Percentiles rank a stretch among this genome's conserved stretches.
Evolutionary conservation across 2,113 vertebrate species (phyloP).

Genomic region (Atherinomorus stipes): DNA sequence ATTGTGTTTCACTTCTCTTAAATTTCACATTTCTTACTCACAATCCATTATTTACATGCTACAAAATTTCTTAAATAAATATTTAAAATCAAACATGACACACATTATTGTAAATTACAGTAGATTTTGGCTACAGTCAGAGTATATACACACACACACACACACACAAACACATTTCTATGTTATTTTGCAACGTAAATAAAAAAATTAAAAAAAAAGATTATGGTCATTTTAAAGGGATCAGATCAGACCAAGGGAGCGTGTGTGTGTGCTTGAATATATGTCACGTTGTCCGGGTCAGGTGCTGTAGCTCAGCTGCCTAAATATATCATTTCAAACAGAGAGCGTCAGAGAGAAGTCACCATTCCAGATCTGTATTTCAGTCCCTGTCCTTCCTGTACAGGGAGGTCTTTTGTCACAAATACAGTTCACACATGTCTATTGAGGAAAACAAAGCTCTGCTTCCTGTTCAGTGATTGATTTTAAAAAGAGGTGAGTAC

Average conservation of each 20-base stretch:
- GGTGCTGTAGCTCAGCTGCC: slow-evolving; percentile 59
- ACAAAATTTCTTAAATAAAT: too few species aligned
- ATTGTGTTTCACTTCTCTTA: too few species aligned
- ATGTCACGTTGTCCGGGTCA: slow-evolving; percentile 59
- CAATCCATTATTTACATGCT: too few species aligned
- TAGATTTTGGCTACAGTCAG: too few species aligned
- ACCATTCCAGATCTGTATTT: slow-evolving; percentile 55
- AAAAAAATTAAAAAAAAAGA: neutral
- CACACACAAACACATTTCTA: too few species aligned
- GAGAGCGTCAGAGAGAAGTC: slow-evolving; percentile 45
- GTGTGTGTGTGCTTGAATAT: slow-evolving; percentile 12
- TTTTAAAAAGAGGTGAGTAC: slow-evolving; percentile 41
- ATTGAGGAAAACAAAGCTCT: slow-evolving; percentile 6
- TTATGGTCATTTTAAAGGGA: neutral
- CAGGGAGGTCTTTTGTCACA: slow-evolving; percentile 7
- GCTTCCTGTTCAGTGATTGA: slow-evolving; percentile 12
- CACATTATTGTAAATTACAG: too few species aligned
- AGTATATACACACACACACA: too few species aligned
- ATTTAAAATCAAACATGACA: too few species aligned
- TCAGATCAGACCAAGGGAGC: slow-evolving; percentile 13
- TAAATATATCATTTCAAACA: slow-evolving; percentile 80
- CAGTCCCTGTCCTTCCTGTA: slow-evolving; percentile 13
- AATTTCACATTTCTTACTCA: too few species aligned
- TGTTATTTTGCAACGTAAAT: too few species aligned
- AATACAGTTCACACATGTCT: slow-evolving; percentile 24